Percentiles rank a stretch among this genome's conserved stretches.
Conservation (phyloP, 1,140 invertebrate genomes). For the Calephelis virginiensis region DNA sequence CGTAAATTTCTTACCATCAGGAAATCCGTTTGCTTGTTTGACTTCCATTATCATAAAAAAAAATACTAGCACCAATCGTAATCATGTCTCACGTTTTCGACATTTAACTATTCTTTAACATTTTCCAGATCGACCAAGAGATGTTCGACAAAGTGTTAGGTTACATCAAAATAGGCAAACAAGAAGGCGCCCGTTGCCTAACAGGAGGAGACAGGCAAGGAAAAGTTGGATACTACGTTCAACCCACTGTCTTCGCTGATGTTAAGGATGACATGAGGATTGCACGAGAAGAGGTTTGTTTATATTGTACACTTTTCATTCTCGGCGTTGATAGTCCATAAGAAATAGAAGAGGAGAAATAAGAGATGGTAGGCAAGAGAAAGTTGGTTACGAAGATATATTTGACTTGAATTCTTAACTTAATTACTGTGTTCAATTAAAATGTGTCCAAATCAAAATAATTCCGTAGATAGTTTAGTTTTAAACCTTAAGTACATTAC, state of each 20-base stretch:
- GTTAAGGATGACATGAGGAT: constrained; percentile 90
- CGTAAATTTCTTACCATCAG: no score
- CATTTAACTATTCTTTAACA: neutral
- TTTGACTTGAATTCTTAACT: no score
- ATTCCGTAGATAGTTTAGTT: no score
- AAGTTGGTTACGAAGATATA: no score
- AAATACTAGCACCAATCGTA: no score
- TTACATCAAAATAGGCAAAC: constrained; percentile 84
- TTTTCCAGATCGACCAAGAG: constrained; percentile 82
- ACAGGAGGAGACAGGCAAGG: constrained; percentile 83
- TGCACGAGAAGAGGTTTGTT: constrained; percentile 84
- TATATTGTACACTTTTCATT: neutral
- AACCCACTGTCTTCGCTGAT: constrained; percentile 90
- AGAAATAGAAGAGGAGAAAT: neutral
- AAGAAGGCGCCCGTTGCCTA: constrained; percentile 85
- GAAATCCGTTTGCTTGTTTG: no score
- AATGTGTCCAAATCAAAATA: no score
- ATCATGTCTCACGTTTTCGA: no score
- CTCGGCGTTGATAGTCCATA: neutral
- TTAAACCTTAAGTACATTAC: no score
- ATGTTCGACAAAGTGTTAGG: constrained; percentile 84
- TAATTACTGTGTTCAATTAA: no score
- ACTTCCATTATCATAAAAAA: no score
- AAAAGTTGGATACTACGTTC: constrained; percentile 85
- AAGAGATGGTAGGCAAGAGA: no score